phyloP scores from a whole-genome alignment of 2,888 invertebrate genomes.

The Eilema griseolum region DNA sequence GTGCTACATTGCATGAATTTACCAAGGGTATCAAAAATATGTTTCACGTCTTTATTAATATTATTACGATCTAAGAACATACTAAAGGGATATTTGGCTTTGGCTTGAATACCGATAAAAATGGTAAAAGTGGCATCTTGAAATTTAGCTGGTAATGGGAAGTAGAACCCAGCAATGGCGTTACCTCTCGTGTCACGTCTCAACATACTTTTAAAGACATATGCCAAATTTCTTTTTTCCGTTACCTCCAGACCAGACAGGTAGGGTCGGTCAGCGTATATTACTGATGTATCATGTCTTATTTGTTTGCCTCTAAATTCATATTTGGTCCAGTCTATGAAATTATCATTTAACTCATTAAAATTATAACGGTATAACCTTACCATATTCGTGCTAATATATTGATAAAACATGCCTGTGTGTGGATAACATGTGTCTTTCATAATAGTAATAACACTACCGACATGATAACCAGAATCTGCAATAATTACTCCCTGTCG shows the following conservation, averaged over 20 bases:
- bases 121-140: slow-evolving; percentile 87
- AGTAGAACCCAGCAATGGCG: slow-evolving; percentile 94
- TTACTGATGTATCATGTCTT: slow-evolving; percentile 89
- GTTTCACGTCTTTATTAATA: background rate
- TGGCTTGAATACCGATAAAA: slow-evolving; percentile 6
- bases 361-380: slow-evolving; percentile 94
- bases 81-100: slow-evolving; percentile 5
- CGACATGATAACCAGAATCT: slow-evolving; percentile 97
- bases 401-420: slow-evolving; percentile 95
- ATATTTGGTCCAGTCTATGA: slow-evolving; percentile 94
- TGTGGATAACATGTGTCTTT: slow-evolving; percentile 93
- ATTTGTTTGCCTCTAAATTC: slow-evolving; percentile 87
- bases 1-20: slow-evolving; percentile 5
- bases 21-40: background rate
- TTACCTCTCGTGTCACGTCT: slow-evolving; percentile 94
- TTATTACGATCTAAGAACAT: slow-evolving; percentile 11
- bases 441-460: slow-evolving; percentile 95
- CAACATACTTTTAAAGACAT: slow-evolving; percentile 92
- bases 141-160: slow-evolving; percentile 87
- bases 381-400: background rate
- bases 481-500: slow-evolving; percentile 93
- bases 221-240: slow-evolving; percentile 94
- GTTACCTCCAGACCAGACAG: slow-evolving; percentile 94
- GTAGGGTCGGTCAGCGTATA: slow-evolving; percentile 92
- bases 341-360: slow-evolving; percentile 89